Evolutionary conservation across 1,140 invertebrate species (phyloP).

Genomic region (Trichomalopsis sarcophagae): DNA sequence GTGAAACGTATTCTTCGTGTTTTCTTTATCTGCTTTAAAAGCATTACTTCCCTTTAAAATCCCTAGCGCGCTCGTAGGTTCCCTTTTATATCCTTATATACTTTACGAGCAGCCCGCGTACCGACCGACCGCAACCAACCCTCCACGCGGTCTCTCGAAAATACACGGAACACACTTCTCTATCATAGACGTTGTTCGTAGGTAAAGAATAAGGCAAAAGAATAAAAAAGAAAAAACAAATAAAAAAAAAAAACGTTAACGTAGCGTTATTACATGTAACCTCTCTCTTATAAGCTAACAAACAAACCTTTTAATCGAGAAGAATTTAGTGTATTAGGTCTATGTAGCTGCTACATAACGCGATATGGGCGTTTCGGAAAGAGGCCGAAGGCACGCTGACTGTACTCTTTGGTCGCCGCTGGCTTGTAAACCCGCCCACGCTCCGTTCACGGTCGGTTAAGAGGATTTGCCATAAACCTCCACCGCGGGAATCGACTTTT

Average conservation of each 20-base stretch:
- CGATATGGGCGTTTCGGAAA: slow-evolving; percentile 57
- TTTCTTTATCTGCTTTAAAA: slow-evolving; percentile 32
- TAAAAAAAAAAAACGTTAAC: slow-evolving; percentile 52
- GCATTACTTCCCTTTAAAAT: slow-evolving; percentile 31
- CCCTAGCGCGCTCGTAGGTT: not conserved
- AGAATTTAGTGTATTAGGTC: slow-evolving; percentile 62
- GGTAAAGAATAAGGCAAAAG: slow-evolving; percentile 51
- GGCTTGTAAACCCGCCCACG: slow-evolving; percentile 25
- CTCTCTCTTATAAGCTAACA: slow-evolving; percentile 64
- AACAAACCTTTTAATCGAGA: slow-evolving; percentile 64
- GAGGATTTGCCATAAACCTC: slow-evolving; percentile 32
- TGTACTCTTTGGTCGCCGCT: not conserved
- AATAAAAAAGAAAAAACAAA: slow-evolving; percentile 28
- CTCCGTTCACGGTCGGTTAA: slow-evolving; percentile 2
- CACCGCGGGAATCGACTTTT: not conserved
- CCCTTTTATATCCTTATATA: slow-evolving; percentile 31
- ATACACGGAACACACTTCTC: slow-evolving; percentile 60
- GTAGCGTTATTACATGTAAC: slow-evolving; percentile 71
- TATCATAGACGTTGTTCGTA: slow-evolving; percentile 70
- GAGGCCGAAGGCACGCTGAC: not conserved
- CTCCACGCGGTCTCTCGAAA: slow-evolving; percentile 56
- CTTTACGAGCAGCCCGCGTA: slow-evolving; percentile 23
- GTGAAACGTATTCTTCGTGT: slow-evolving; percentile 20
- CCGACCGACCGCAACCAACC: not conserved
- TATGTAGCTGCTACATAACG: slow-evolving; percentile 55